These are phyloP conservation scores for Drosophila guanche DNA, from an alignment of 1,140 invertebrate species.

Conservation along the genomic window DNA sequence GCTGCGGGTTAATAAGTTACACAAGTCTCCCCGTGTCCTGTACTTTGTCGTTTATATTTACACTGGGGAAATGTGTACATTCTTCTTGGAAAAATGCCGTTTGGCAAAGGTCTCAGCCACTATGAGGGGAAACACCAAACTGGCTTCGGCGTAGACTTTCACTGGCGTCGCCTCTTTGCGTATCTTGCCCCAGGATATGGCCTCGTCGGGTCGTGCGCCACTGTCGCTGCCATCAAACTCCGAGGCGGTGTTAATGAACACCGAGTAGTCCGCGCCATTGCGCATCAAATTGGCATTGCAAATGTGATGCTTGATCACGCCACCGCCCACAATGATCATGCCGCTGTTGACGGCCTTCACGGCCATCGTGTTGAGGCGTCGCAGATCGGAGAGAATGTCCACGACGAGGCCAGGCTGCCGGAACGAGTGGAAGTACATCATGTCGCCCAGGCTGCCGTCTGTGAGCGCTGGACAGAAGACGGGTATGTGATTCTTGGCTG, in stretches of 20 bases:
- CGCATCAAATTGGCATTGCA: constrained; percentile 99
- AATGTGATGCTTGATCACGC: constrained; percentile 99
- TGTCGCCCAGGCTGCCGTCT: constrained; percentile 99
- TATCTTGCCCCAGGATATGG: constrained; percentile 99
- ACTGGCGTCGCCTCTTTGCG: constrained; percentile 94
- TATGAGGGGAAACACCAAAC: constrained; percentile 96
- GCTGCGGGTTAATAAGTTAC: constrained; percentile 27
- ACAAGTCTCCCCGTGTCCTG: constrained; percentile 14
- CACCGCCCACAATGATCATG: constrained; percentile 98
- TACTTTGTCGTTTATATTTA: constrained; percentile 43
- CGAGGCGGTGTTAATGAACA: constrained; percentile 98
- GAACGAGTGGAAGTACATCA: constrained; percentile 99
- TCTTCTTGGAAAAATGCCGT: constrained; percentile 64
- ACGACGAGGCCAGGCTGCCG: constrained; percentile 95
- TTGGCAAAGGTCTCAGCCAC: constrained; percentile 98
- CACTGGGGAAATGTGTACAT: constrained; percentile 24
- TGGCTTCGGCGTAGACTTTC: constrained; percentile 98
- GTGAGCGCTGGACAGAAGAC: constrained; percentile 99
- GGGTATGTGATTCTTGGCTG: constrained; percentile 98
- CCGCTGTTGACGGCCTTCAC: constrained; percentile 96
- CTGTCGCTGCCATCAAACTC: constrained; percentile 99
- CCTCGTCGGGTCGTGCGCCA: constrained; percentile 98
- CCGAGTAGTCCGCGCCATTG: constrained; percentile 98
- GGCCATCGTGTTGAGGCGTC: constrained; percentile 96
- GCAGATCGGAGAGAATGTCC: constrained; percentile 97